A percentile compares a stretch with the other conserved stretches of the same genome.
Evolutionary conservation across 2,113 vertebrate species (phyloP).

Genomic region (Petaurus breviceps): DNA sequence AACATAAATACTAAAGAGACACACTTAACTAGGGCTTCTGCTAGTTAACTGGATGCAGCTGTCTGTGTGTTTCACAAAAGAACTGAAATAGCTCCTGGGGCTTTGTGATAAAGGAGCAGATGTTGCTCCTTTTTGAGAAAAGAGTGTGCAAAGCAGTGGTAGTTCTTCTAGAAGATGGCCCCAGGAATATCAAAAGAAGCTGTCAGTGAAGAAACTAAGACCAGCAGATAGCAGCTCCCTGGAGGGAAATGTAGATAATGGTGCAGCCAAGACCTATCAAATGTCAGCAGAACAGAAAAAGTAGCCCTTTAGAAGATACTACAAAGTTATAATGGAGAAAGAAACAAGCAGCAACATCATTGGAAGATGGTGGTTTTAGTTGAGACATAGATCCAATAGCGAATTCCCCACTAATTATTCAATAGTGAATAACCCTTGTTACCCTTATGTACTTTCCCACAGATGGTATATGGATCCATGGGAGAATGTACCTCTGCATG

Average conservation of each 20-base stretch:
- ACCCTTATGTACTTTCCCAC: background rate
- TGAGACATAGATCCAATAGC: too few species aligned
- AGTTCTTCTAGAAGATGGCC: background rate
- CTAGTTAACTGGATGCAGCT: background rate
- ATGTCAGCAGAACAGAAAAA: background rate
- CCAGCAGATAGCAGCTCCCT: background rate
- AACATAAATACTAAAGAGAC: background rate
- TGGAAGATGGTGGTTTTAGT: too few species aligned
- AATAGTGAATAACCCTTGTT: too few species aligned
- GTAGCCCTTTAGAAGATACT: too few species aligned
- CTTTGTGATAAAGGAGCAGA: background rate
- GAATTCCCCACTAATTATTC: too few species aligned
- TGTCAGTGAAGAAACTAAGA: background rate
- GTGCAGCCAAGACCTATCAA: background rate
- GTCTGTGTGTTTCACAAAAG: background rate
- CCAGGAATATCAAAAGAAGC: background rate
- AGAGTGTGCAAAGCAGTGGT: background rate
- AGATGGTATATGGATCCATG: background rate
- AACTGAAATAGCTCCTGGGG: background rate
- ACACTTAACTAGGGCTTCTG: background rate
- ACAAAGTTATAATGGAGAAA: background rate
- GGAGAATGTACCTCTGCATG: background rate
- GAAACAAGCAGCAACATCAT: background rate
- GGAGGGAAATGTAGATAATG: background rate
- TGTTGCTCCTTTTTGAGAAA: background rate